These are phyloP conservation scores for Phalloptychus januarius DNA, from an alignment of 2,797 vertebrate genomes.

Conservation along the genomic window DNA sequence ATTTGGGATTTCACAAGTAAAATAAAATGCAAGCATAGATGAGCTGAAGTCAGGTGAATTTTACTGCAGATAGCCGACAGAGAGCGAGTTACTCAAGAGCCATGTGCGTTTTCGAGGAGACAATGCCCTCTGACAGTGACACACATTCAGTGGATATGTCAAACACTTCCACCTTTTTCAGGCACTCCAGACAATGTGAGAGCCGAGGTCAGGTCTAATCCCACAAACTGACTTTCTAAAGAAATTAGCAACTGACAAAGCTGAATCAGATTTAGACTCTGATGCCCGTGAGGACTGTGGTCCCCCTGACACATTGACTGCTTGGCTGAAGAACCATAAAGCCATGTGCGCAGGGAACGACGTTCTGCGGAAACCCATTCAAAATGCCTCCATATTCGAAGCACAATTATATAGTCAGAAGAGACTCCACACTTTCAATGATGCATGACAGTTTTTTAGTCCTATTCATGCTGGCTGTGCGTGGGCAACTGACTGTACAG, in stretches of 20 bases:
- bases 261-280: constrained; percentile 35
- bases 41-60: constrained; percentile 16
- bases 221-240: constrained; percentile 32
- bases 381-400: constrained; percentile 67
- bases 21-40: constrained; percentile 1
- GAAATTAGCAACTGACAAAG: constrained; percentile 38
- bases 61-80: not conserved
- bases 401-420: constrained; percentile 65
- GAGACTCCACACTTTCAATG: constrained; percentile 69
- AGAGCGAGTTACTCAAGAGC: not conserved
- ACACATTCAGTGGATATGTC: constrained; percentile 48
- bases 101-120: constrained; percentile 19
- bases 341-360: constrained; percentile 41
- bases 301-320: constrained; percentile 52
- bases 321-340: constrained; percentile 52
- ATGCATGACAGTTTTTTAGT: constrained; percentile 69
- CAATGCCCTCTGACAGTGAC: constrained; percentile 48
- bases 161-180: constrained; percentile 51
- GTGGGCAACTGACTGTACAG: constrained; percentile 60
- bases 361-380: constrained; percentile 48
- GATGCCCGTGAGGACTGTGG: constrained; percentile 26
- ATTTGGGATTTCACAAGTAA: constrained; percentile 7
- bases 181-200: constrained; percentile 20
- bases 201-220: constrained; percentile 44
- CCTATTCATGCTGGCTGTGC: constrained; percentile 64